A percentile compares a stretch with the other conserved stretches of the same genome.
These are phyloP conservation scores for Cathartes aura DNA, from an alignment of 2,113 vertebrate genomes.

Conservation along the genomic window DNA sequence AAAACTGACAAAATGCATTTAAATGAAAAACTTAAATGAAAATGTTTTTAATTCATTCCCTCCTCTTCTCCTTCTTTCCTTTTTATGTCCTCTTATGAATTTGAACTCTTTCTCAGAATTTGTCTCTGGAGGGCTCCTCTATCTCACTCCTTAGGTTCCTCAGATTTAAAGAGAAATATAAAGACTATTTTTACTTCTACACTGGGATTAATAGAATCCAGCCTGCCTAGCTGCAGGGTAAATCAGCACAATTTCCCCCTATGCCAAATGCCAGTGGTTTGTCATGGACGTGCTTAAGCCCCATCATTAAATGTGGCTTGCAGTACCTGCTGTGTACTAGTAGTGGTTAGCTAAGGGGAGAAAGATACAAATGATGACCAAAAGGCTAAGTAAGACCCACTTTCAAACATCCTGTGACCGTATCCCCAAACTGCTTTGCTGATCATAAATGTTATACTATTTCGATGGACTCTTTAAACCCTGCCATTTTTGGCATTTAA, in stretches of 20 bases:
- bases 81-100: constrained; percentile 39
- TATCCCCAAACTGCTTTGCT: not conserved
- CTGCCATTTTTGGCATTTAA: constrained; percentile 29
- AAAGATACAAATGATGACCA: not conserved
- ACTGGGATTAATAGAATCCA: constrained; percentile 51
- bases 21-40: constrained; percentile 3
- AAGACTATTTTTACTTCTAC: constrained; percentile 34
- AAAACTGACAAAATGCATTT: not conserved
- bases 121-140: constrained; percentile 41
- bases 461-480: not conserved
- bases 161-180: constrained; percentile 42
- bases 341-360: not conserved
- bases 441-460: not conserved
- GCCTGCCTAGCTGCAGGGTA: constrained; percentile 21
- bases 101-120: constrained; percentile 34
- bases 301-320: not conserved
- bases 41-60: constrained; percentile 27
- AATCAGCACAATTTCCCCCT: constrained; percentile 53
- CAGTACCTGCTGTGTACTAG: not conserved
- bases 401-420: not conserved
- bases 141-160: constrained; percentile 6
- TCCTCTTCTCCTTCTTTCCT: not conserved
- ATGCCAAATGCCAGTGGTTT: not conserved
- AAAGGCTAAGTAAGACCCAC: not conserved
- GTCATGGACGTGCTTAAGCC: not conserved